Percentiles rank a stretch among this genome's conserved stretches.
Conservation (phyloP, 2,113 vertebrate species). For the Monarcha castaneiventris region DNA sequence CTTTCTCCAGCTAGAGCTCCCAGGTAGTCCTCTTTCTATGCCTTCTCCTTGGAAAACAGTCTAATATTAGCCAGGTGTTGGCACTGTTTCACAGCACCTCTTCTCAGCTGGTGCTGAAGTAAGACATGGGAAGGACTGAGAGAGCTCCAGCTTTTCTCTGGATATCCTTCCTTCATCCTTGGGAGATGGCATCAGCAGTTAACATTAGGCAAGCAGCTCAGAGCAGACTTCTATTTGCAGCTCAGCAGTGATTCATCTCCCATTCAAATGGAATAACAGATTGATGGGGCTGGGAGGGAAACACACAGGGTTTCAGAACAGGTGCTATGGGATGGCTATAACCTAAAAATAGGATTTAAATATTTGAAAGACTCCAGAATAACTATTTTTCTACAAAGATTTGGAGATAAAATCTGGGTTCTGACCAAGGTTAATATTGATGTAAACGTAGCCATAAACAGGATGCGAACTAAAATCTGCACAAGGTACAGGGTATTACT, state of each 20-base stretch:
- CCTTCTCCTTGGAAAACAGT: background rate
- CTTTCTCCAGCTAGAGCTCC: background rate
- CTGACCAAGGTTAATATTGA: background rate
- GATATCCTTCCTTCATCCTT: background rate
- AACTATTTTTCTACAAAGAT: background rate
- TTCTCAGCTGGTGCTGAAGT: background rate
- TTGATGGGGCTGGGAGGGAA: background rate
- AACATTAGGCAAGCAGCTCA: background rate
- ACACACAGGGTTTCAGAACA: background rate
- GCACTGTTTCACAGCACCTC: background rate
- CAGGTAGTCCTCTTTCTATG: background rate
- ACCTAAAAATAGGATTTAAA: background rate
- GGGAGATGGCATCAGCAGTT: background rate
- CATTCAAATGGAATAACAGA: background rate
- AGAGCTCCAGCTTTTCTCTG: background rate
- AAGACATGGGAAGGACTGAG: background rate
- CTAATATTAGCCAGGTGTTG: background rate
- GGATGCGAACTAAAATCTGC: background rate
- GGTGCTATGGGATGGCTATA: background rate
- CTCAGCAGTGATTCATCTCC: background rate
- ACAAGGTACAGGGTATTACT: background rate
- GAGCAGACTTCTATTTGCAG: background rate
- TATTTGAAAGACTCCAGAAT: background rate
- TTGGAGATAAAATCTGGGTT: background rate
- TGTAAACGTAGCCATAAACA: background rate